These are phyloP conservation scores for Chymomyza fuscimana DNA, from an alignment of 2,888 invertebrate species.

Conservation along the genomic window DNA sequence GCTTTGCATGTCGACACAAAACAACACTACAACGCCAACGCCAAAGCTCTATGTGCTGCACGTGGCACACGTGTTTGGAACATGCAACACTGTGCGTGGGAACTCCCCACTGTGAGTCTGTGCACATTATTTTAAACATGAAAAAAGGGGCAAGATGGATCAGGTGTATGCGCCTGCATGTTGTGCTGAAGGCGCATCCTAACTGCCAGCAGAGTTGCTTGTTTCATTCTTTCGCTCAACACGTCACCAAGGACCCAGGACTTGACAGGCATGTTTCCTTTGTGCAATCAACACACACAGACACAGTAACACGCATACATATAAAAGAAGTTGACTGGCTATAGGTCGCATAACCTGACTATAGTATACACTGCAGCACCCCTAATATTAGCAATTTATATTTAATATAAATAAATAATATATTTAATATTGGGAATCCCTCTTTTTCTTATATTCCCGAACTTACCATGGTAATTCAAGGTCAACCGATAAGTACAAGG, in stretches of 20 bases:
- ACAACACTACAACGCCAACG: conserved; percentile 30
- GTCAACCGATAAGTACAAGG: too few relatives aligned
- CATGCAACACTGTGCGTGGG: not conserved
- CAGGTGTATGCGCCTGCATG: conserved; percentile 48
- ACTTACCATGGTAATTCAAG: too few relatives aligned
- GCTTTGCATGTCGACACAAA: conserved; percentile 40
- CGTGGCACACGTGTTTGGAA: conserved; percentile 37
- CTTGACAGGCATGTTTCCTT: conserved; percentile 60
- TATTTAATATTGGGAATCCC: too few relatives aligned
- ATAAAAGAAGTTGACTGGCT: not conserved
- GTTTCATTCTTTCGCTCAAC: conserved; percentile 62
- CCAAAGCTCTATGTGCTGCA: conserved; percentile 31
- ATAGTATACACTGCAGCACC: too few relatives aligned
- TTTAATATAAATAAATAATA: too few relatives aligned
- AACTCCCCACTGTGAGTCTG: too few relatives aligned
- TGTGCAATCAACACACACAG: conserved; percentile 60
- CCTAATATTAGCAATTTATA: too few relatives aligned
- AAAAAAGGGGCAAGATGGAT: conserved; percentile 6
- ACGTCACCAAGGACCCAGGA: conserved; percentile 62
- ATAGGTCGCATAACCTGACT: not conserved
- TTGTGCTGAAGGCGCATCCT: conserved; percentile 22
- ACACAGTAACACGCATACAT: conserved; percentile 15
- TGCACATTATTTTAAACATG: conserved; percentile 8
- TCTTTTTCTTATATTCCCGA: too few relatives aligned
- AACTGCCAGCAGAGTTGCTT: conserved; percentile 36